Conservation (phyloP, 2,888 invertebrate species). For the Cryptus armator region DNA sequence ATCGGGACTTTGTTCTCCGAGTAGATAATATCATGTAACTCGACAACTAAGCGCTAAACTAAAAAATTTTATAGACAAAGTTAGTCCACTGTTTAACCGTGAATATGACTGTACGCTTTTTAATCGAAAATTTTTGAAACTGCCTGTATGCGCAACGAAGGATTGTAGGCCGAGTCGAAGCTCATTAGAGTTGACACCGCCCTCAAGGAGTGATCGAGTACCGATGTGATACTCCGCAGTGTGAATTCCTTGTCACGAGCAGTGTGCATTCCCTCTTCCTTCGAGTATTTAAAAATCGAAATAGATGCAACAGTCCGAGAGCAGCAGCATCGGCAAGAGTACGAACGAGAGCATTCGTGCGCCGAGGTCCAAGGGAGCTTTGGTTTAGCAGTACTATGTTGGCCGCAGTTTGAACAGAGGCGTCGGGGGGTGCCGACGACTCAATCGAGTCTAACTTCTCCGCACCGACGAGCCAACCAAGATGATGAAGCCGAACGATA, state of each 20-base stretch:
- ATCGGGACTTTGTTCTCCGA: no score
- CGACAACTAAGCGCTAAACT: neutral
- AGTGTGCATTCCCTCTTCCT: slow-evolving; percentile 19
- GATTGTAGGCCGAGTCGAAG: slow-evolving; percentile 40
- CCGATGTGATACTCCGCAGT: slow-evolving; percentile 34
- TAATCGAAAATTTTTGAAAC: neutral
- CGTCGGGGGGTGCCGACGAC: slow-evolving; percentile 70
- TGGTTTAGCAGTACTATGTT: slow-evolving; percentile 4
- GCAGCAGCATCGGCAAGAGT: neutral
- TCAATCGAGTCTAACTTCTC: slow-evolving; percentile 72
- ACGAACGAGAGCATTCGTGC: slow-evolving; percentile 18
- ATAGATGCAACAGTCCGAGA: neutral
- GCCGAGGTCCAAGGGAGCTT: neutral
- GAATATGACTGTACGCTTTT: neutral
- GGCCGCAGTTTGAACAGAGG: neutral
- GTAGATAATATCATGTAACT: neutral
- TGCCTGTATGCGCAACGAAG: slow-evolving; percentile 3
- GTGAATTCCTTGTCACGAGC: slow-evolving; percentile 52
- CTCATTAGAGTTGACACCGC: slow-evolving; percentile 53
- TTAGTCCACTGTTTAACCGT: neutral
- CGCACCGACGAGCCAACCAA: slow-evolving; percentile 68
- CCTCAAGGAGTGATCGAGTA: slow-evolving; percentile 46
- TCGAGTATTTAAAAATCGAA: neutral
- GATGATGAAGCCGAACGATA: slow-evolving; percentile 79
- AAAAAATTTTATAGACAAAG: neutral